Base-by-base conservation (phyloP, 2,888 invertebrate genomes). In the Euplexia lucipara region DNA sequence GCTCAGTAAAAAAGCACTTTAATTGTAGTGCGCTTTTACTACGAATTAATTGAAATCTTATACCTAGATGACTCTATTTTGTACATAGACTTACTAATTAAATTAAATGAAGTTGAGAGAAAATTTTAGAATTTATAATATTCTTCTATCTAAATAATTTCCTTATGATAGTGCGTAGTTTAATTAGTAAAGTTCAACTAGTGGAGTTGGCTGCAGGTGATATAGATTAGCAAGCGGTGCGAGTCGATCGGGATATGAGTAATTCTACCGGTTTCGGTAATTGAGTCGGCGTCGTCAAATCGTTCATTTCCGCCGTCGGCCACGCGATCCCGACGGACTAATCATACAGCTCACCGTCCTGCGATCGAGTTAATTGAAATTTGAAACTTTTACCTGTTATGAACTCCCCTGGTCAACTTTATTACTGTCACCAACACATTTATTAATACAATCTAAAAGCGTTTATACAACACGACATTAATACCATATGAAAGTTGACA, bases 11-110 rank as follows among this genome's bases (percentile, higher is more conserved):
- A 89, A 92, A 91, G 88, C 87, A 86, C 85, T 88, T 88, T 90
- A 90, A 92, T 92, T 90, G 90, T 86, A 86, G 84, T 84, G 83
- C 84, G 83, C 85, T 87, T 85, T 84, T 82, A 76, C 77, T 81
- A 86, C 81, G 72, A 78, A 83, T 81, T 88, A 88, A 92, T 90
- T 88, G 86, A 89, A 89, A 89, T 86, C 83, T 78, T 78, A 72
- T 70, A 78, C 75, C 75, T 77, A 74, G 77, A 64, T 67, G 34
- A 61, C 37, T 54, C 30, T n/a, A 4, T 45, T 62, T 64, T 45
- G 20, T 41, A 57, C 18, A 41, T 32, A 34, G 10, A 41, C 34
- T 63, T 12, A 48, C 35, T 56, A 39, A 48, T 39, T 42, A 22
- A 53, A 70, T 53, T 48, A n/a, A 68, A 63, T 37, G 53, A 49